These are phyloP conservation scores for Charina bottae DNA, from an alignment of 2,113 vertebrate genomes.

Conservation along the genomic window DNA sequence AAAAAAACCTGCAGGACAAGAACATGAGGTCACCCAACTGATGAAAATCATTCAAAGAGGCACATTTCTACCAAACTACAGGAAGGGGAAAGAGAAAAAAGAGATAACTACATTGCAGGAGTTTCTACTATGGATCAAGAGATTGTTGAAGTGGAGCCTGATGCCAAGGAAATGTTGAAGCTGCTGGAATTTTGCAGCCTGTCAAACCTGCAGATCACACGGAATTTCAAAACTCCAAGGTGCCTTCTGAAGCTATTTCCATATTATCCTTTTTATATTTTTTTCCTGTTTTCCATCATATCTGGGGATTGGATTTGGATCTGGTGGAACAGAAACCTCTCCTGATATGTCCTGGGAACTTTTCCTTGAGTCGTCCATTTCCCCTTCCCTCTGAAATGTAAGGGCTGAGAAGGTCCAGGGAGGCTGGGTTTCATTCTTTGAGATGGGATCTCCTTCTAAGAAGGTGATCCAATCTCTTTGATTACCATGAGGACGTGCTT, in stretches of 20 bases:
- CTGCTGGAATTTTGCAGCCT: background rate
- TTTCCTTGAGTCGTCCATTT: background rate
- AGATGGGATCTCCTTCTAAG: background rate
- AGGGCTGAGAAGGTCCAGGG: background rate
- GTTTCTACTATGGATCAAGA: background rate
- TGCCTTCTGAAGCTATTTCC: background rate
- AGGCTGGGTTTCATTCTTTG: background rate
- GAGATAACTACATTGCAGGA: background rate
- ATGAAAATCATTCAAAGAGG: background rate
- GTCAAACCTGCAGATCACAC: background rate
- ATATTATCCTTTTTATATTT: background rate
- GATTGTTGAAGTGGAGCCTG: background rate
- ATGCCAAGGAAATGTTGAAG: background rate
- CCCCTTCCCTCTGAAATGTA: background rate
- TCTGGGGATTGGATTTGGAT: background rate
- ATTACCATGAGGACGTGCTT: background rate
- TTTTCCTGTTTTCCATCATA: background rate
- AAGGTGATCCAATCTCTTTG: background rate
- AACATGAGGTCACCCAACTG: background rate
- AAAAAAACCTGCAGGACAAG: background rate
- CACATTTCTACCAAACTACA: background rate
- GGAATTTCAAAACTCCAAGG: background rate
- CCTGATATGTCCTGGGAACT: background rate
- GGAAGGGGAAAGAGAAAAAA: background rate
- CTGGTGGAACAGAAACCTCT: background rate